Base-by-base conservation (phyloP, 2,888 invertebrate species). In the Theretra japonica region DNA sequence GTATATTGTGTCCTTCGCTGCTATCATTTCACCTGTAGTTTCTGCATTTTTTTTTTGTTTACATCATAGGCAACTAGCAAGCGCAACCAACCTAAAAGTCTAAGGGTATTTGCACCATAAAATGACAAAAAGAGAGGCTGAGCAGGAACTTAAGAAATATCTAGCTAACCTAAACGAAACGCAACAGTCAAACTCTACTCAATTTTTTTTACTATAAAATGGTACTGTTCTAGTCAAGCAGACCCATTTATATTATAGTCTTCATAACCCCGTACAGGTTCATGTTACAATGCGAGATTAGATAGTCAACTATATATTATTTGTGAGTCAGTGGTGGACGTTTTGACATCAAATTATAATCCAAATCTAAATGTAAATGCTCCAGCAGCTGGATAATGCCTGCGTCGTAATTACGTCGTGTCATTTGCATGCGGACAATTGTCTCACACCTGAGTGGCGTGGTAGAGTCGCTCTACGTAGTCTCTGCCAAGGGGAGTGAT, bases 321-420 rank as follows among this genome's bases (percentile, higher is more conserved):
- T 23, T 65, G 41, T 23, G 65, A 65, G 48, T 41, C 48, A 65
- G 41, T 62, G 23, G 41, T 19, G 17, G 65, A 17, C 19, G 65
- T 48, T 65, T 17, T 65, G 48, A 23, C 33, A n/a, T 65, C 5
- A 48, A 65, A 65, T 65, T 65, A 65, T 17, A 23, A 65, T 23
- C 17, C 23, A 23, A 65, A 65, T 65, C 48, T 65, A 48, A 48
- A 65, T 65, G 65, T 65, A 48, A 65, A 65, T 65, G 48, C 17
- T n/a, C 19, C 4, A 15, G 2, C 15, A 41, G 41, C 11, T n/a
- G n/a, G 19, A 15, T 17, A 15, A 25, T 25, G 58, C 15, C 25
- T 58, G 15, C 23, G 15, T 15, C 4, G 25, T 58, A 25, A 58
- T 58, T 17, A 25, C 58, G 1, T 53, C 53, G 15, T 7, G 25